Evolutionary conservation across 1,140 invertebrate genomes (phyloP).

Genomic region (Vollenhovia emeryi): DNA sequence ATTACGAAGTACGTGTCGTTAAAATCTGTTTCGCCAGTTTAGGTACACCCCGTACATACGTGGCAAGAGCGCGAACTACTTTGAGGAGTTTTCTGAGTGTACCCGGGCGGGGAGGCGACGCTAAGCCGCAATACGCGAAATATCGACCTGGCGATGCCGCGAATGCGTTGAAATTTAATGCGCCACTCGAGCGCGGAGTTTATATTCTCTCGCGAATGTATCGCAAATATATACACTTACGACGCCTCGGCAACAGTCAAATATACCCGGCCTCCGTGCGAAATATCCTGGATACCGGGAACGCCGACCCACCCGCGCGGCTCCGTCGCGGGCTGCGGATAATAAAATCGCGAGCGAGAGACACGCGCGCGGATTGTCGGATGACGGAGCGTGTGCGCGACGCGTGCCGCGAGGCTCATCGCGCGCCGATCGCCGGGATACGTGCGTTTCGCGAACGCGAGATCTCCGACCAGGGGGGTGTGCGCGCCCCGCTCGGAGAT

Average conservation of each 20-base stretch:
- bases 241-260: neutral
- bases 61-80: neutral
- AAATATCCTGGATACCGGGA: neutral
- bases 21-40: too few relatives aligned
- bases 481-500: too few relatives aligned
- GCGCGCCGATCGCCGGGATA: neutral
- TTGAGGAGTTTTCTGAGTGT: slow-evolving; percentile 24
- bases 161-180: slow-evolving; percentile 25
- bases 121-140: neutral
- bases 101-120: neutral
- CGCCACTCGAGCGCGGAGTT: neutral
- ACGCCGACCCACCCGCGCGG: too few relatives aligned
- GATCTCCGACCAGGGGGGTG: slow-evolving; percentile 15
- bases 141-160: neutral
- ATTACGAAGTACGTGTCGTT: too few relatives aligned
- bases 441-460: slow-evolving; percentile 7
- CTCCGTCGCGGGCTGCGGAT: neutral
- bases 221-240: neutral
- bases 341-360: slow-evolving; percentile 7
- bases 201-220: slow-evolving; percentile 5
- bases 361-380: neutral
- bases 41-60: too few relatives aligned
- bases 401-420: slow-evolving; percentile 10
- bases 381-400: neutral
- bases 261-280: neutral